phyloP scores from a whole-genome alignment of 2,888 invertebrate species.

The Scaptomyza parva region DNA sequence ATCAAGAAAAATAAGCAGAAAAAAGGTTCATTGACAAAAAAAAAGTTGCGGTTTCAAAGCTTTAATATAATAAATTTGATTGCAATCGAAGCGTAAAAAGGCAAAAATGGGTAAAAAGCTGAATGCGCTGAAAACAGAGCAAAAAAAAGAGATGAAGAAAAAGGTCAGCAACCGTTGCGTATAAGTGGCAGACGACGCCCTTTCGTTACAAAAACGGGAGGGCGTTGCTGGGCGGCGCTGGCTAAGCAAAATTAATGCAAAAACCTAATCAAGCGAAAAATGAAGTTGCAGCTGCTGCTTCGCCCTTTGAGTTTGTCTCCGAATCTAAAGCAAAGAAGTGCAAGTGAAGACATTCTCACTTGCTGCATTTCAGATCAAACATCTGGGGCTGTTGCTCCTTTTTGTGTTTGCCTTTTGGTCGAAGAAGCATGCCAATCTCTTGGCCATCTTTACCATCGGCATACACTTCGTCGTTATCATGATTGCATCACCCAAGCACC shows the following conservation, averaged over 20 bases:
- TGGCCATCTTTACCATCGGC: conserved; percentile 9
- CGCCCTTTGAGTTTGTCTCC: too few species aligned
- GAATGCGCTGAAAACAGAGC: conserved; percentile 2
- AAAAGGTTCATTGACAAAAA: conserved; percentile 24
- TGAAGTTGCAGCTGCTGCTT: conserved; percentile 35
- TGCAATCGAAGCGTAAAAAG: conserved; percentile 65
- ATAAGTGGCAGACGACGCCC: conserved; percentile 2
- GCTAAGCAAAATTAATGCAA: conserved; percentile 55
- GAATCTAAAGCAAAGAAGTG: background rate
- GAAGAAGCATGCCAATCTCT: conserved; percentile 41
- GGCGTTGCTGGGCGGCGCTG: conserved; percentile 24
- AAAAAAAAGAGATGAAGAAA: too few species aligned
- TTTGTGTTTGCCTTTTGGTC: conserved; percentile 46
- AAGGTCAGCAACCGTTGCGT: conserved; percentile 49
- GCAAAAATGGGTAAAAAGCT: conserved; percentile 37
- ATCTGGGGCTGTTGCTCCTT: conserved; percentile 27
- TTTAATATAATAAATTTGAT: conserved; percentile 62
- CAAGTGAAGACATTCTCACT: conserved; percentile 10
- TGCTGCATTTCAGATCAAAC: conserved; percentile 16
- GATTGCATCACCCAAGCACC: conserved; percentile 21
- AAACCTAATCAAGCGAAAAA: conserved; percentile 67
- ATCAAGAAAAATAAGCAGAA: conserved; percentile 28
- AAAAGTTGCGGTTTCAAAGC: conserved; percentile 17
- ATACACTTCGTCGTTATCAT: conserved; percentile 3
- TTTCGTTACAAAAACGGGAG: background rate